Evolutionary conservation across 2,797 vertebrate species (phyloP).

Genomic region (Poecile montanus): DNA sequence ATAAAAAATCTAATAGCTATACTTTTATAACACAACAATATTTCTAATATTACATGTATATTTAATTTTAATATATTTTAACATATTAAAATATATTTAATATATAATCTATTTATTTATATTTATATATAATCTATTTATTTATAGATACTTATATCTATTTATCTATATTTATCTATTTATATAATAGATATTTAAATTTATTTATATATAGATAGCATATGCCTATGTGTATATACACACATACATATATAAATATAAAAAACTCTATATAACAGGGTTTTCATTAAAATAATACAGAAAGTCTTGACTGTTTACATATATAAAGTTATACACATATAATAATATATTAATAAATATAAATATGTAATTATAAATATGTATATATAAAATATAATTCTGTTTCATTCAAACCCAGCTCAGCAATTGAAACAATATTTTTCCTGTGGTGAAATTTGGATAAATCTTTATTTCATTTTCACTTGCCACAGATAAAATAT

Average conservation of each 20-base stretch:
- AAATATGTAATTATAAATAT: too few relatives aligned
- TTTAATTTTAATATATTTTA: not conserved
- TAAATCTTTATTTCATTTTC: not conserved
- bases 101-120: not conserved
- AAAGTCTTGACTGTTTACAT: not conserved
- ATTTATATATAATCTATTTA: too few relatives aligned
- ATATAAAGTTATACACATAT: too few relatives aligned
- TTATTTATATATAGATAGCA: too few relatives aligned
- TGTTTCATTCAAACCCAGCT: not conserved
- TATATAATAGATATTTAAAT: too few relatives aligned
- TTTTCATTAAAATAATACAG: not conserved
- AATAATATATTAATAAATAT: too few relatives aligned
- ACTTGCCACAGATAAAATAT: not conserved
- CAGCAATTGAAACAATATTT: not conserved
- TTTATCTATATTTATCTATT: too few relatives aligned
- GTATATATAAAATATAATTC: not conserved
- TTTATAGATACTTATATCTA: too few relatives aligned
- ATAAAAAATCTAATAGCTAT: too few relatives aligned
- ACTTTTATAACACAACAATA: rapidly evolving
- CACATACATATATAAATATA: not conserved
- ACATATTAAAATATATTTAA: not conserved
- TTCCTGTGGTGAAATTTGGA: not conserved
- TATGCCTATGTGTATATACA: not conserved
- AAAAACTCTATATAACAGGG: too few relatives aligned
- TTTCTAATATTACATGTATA: not conserved